phyloP scores from a whole-genome alignment of 2,797 vertebrate species.

The Falco columbarius region DNA sequence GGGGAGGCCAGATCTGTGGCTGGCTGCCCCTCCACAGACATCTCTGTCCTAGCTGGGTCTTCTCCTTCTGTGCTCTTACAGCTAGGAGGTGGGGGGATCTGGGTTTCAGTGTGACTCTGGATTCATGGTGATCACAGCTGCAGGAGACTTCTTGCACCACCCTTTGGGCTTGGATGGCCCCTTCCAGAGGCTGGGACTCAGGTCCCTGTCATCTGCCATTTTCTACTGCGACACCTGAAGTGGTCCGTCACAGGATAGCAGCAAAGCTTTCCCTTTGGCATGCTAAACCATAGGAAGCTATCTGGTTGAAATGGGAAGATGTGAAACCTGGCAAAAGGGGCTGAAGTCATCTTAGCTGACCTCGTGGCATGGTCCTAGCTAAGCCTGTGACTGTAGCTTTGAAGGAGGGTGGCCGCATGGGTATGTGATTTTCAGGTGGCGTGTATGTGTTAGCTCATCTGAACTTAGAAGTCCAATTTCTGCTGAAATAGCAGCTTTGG shows the following conservation, averaged over 20 bases:
- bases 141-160: neutral
- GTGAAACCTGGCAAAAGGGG: neutral
- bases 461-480: neutral
- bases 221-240: neutral
- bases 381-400: neutral
- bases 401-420: neutral
- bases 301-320: neutral
- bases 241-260: neutral
- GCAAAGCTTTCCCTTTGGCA: neutral
- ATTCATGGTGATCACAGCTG: neutral
- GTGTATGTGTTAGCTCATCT: neutral
- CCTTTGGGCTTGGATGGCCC: neutral
- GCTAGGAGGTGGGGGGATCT: neutral
- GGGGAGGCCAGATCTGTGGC: neutral
- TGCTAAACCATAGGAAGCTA: neutral
- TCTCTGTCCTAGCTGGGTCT: neutral
- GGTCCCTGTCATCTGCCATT: neutral
- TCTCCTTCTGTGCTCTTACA: neutral
- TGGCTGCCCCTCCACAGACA: neutral
- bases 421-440: neutral
- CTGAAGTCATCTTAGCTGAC: neutral
- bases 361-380: neutral
- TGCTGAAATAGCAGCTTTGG: conserved; percentile 8
- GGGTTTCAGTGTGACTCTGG: neutral
- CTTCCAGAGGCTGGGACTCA: neutral